These are phyloP conservation scores for Epirrita christyi DNA, from an alignment of 2,888 invertebrate species.

Conservation along the genomic window DNA sequence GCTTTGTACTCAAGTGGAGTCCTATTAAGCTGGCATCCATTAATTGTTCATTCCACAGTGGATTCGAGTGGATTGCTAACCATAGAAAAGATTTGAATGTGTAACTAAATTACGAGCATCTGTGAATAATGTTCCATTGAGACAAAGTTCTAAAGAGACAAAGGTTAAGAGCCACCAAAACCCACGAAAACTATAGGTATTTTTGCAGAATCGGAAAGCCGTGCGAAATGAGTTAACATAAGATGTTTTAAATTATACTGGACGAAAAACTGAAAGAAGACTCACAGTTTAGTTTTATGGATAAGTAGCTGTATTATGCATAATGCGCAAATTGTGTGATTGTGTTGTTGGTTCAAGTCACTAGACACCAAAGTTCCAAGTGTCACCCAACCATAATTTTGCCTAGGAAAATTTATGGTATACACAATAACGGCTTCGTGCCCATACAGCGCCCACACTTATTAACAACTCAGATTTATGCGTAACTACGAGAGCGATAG, in stretches of 20 bases:
- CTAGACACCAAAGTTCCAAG: conserved; percentile 15
- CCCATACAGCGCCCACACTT: conserved; percentile 76
- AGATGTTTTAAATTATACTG: too few relatives aligned
- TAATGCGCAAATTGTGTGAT: too few relatives aligned
- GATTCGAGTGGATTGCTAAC: conserved; percentile 52
- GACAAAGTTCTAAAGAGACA: too few relatives aligned
- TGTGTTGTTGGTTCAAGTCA: too few relatives aligned
- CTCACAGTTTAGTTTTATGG: too few relatives aligned
- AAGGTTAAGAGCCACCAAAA: too few relatives aligned
- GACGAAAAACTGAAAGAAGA: too few relatives aligned
- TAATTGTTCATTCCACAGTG: conserved; percentile 59
- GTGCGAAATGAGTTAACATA: too few relatives aligned
- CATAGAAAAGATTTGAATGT: conserved; percentile 44
- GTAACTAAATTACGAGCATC: conserved; percentile 38
- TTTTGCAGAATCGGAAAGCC: too few relatives aligned
- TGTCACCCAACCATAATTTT: conserved; percentile 35
- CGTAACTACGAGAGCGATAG: conserved; percentile 67
- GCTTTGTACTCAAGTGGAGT: conserved; percentile 66
- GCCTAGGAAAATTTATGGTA: conserved; percentile 54
- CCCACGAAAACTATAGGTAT: too few relatives aligned
- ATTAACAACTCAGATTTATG: conserved; percentile 81
- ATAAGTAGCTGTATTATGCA: too few relatives aligned
- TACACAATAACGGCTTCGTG: conserved; percentile 66
- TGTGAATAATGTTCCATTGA: conserved; percentile 19
- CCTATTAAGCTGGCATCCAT: conserved; percentile 57